Base-by-base conservation (phyloP, 2,797 vertebrate genomes). In the Schizopygopsis pylzovi region DNA sequence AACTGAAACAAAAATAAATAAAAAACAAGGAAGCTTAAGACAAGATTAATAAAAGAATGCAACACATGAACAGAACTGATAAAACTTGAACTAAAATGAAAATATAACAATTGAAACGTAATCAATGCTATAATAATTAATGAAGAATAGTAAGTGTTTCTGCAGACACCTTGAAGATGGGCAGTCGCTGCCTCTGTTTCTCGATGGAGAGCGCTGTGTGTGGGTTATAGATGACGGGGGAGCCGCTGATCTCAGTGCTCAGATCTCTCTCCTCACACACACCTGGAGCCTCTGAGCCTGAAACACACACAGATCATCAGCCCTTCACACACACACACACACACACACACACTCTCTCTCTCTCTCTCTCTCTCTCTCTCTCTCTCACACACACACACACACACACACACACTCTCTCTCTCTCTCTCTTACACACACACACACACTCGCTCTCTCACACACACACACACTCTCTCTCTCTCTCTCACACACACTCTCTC, bases 181-280 rank as follows among this genome's bases (percentile, higher is more conserved):
- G 98, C 47, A 99, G 96, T 83, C 97, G 99, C 95, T 99, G 98
- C 65, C 98, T 95, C 87, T 99, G 98, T 47, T 99, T 98, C 90
- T 99, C 98, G 83, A 99, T 97, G 43, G 98, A 99, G 80, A 99
- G 95, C 9, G 98, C 94, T 13, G 96, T 96, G 89, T 97, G 95
- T 18, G 98, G 97, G 89, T 99, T 99, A 91, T 96, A 98, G 91
- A 99, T 91, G 87, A 98, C 39, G 0, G 96, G 94, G 45, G 97
- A 93, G 13, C 95, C 95, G 0, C 94, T 95, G 81, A 95, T 97
- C 94, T 99, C 98, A 0, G 96, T 90, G 85, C 96, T 93, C 83
- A 97, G 96, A 83, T 98, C 97, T 84, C 98, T 95, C 91, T 99
- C 98, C 94, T 99, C 98, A 1, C 93, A 93, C 88, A 96, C 93